Conservation (phyloP, 2,113 vertebrate species). For the Sialia sialis region DNA sequence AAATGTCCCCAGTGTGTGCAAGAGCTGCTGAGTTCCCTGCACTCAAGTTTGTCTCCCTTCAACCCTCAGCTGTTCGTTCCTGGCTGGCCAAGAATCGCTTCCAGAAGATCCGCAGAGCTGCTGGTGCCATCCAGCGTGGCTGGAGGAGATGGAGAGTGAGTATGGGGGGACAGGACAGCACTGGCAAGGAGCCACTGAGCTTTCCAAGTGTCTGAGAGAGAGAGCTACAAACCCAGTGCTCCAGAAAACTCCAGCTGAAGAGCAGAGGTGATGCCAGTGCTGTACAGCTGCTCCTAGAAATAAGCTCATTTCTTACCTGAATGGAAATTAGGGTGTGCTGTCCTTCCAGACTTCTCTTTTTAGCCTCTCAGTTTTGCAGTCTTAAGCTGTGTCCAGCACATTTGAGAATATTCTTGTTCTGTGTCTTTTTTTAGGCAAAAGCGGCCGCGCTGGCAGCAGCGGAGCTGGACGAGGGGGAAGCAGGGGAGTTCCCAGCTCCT, state of each 20-base stretch:
- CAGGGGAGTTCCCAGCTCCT: neutral
- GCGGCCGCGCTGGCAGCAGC: slow-evolving; percentile 79
- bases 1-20: neutral
- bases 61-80: slow-evolving; percentile 76
- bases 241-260: neutral
- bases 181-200: neutral
- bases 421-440: slow-evolving; percentile 59
- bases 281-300: neutral
- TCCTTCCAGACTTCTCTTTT: neutral
- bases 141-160: slow-evolving; percentile 92
- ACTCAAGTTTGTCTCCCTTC: neutral
- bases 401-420: neutral
- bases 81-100: slow-evolving; percentile 84
- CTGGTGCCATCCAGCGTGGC: slow-evolving; percentile 70
- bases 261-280: neutral
- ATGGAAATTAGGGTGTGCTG: fast-evolving
- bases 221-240: neutral
- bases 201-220: neutral
- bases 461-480: slow-evolving; percentile 83
- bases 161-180: neutral
- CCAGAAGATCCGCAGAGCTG: slow-evolving; percentile 76
- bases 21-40: neutral
- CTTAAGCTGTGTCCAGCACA: neutral
- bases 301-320: neutral
- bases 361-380: neutral